A percentile compares a stretch with the other conserved stretches of the same genome.
Conservation (phyloP, 2,113 vertebrate species). For the Protobothrops flavoviridis region DNA sequence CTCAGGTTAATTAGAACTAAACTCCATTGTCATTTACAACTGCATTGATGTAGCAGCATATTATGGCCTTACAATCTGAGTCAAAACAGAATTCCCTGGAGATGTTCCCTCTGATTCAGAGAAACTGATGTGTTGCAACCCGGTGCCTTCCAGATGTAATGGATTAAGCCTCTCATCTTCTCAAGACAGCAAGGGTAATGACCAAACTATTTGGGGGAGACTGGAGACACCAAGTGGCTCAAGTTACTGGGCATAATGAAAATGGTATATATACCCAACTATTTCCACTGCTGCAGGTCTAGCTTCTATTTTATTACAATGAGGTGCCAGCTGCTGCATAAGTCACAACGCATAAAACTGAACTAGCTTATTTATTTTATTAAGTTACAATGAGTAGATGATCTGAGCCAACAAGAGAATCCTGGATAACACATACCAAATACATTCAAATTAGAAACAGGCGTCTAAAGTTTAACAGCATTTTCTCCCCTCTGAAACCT, state of each 20-base stretch:
- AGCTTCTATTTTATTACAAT: background rate
- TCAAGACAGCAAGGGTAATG: background rate
- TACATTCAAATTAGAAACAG: slow-evolving; percentile 21
- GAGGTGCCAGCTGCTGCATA: background rate
- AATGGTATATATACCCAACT: background rate
- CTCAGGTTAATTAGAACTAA: background rate
- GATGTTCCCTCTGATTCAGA: background rate
- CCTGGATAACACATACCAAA: slow-evolving; percentile 1
- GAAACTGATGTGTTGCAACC: background rate
- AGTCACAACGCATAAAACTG: slow-evolving; percentile 2
- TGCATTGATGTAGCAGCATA: background rate
- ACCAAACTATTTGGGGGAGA: background rate
- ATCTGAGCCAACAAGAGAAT: background rate
- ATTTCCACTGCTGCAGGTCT: background rate
- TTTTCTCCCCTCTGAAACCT: background rate
- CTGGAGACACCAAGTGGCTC: background rate
- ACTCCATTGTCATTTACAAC: background rate
- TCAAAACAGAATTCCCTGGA: background rate
- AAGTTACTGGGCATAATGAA: background rate
- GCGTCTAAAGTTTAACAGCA: background rate
- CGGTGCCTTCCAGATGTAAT: background rate
- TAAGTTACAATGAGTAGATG: background rate
- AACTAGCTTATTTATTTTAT: background rate
- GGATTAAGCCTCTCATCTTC: background rate
- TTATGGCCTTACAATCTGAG: background rate